Conservation (phyloP, 2,888 invertebrate genomes). For the Drosophila vallismaia region DNA sequence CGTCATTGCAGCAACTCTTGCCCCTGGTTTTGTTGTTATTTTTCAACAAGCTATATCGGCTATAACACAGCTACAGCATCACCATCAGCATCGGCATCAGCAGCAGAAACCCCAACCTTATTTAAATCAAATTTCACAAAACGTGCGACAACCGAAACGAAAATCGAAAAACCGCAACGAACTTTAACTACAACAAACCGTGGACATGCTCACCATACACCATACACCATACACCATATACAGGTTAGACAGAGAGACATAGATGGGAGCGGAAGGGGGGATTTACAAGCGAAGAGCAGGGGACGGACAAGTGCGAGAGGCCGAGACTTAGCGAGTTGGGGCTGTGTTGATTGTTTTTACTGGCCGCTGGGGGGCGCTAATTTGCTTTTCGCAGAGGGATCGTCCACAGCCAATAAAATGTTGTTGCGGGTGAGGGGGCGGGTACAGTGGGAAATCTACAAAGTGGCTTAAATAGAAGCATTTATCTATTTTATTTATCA, state of each 20-base stretch:
- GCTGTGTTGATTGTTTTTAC: slow-evolving; percentile 65
- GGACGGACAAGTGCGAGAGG: slow-evolving; percentile 12
- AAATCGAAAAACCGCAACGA: slow-evolving; percentile 50
- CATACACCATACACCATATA: no score
- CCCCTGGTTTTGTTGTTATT: slow-evolving; percentile 28
- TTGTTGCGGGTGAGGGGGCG: neutral
- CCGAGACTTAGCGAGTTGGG: slow-evolving; percentile 4
- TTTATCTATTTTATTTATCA: no score
- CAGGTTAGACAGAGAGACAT: no score
- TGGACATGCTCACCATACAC: slow-evolving; percentile 2
- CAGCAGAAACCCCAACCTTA: slow-evolving; percentile 32
- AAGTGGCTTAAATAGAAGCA: slow-evolving; percentile 6
- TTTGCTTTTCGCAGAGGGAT: slow-evolving; percentile 55
- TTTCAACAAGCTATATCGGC: slow-evolving; percentile 13
- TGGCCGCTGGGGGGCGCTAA: slow-evolving; percentile 74
- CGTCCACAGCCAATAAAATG: slow-evolving; percentile 51
- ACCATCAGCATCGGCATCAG: slow-evolving; percentile 12
- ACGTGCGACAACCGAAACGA: slow-evolving; percentile 56
- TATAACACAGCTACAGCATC: no score
- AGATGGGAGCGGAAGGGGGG: no score
- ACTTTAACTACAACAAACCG: slow-evolving; percentile 36
- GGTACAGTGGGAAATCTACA: slow-evolving; percentile 50
- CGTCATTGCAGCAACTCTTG: slow-evolving; percentile 79
- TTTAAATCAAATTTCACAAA: slow-evolving; percentile 59
- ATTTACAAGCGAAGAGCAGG: no score